Evolutionary conservation across 2,797 vertebrate species (phyloP), one percentile per base, ranked within the genome.

Genomic region (Microtus californicus): DNA sequence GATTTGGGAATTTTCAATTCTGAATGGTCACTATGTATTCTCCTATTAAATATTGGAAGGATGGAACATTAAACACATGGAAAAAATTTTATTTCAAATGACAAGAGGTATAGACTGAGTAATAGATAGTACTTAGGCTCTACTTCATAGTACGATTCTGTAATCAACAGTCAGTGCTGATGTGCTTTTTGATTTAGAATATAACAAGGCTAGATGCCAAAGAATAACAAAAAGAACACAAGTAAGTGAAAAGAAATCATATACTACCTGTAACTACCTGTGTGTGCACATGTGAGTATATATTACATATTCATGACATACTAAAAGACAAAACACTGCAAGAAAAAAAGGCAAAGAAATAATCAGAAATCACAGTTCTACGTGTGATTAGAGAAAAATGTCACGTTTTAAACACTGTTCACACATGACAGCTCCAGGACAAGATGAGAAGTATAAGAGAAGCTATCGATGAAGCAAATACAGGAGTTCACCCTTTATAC

Each of bases 381-480:
- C 63, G 21, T 69, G 19, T 45, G 37, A 51, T 90, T 87, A 45
- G 13, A 95, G 90, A 65, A 65, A 85, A n/a, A 17, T 2, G 92
- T 69, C 86, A 94, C 81, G 94, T 87, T 90, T 73, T 85, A 93
- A 93, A 94, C 37, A 40, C 21, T 56, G 51, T 90, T 95, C 81
- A 92, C 83, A n/a, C 59, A 85, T 45, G 61, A 78, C 82, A 93
- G 56, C 43, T 94, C 40, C 40, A 74, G 51, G 87, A 87, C 48
- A 92, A 93, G 82, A 77, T 54, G 56, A 54, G 0, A 11, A 94
- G 15, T 80, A 45, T 74, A 79, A 34, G 37, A 88, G 54, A 59
- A 83, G 31, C 13, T 37, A 95, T 40, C 90, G 82, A 71, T 91
- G 25, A 81, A 89, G 88, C 73, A 87, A 76, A 89, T 54, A 94